Evolutionary conservation across 2,797 vertebrate genomes (phyloP).

Genomic region (Rhadinocentrus ornatus): DNA sequence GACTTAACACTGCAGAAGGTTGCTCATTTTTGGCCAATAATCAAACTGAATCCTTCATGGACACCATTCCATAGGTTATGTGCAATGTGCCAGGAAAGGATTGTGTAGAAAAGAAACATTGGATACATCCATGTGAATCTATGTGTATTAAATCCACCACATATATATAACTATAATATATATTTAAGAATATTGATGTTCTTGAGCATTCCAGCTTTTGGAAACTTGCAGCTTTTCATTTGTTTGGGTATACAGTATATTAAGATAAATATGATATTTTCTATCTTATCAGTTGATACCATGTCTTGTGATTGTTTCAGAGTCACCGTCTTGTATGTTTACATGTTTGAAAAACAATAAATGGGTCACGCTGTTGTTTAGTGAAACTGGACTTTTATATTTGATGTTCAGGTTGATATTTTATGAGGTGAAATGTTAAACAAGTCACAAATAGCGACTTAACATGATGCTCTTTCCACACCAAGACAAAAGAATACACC

Average conservation of each 20-base stretch:
- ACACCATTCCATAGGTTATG: slow-evolving; percentile 56
- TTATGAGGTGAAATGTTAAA: neutral
- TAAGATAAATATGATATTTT: slow-evolving; percentile 71
- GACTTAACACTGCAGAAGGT: slow-evolving; percentile 6
- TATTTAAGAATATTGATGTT: slow-evolving; percentile 82
- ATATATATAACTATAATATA: slow-evolving; percentile 52
- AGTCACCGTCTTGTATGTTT: slow-evolving; percentile 85
- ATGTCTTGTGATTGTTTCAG: slow-evolving; percentile 81
- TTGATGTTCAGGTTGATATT: neutral
- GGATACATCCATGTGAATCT: slow-evolving; percentile 66
- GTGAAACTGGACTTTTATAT: slow-evolving; percentile 11
- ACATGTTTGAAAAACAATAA: slow-evolving; percentile 84
- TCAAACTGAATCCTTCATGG: slow-evolving; percentile 33
- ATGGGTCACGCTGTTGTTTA: slow-evolving; percentile 65
- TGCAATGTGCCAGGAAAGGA: slow-evolving; percentile 78
- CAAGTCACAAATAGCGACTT: too few relatives aligned
- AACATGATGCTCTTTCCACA: too few relatives aligned
- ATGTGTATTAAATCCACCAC: slow-evolving; percentile 71
- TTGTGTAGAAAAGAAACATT: slow-evolving; percentile 41
- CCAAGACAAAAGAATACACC: too few relatives aligned
- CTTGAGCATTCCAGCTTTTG: slow-evolving; percentile 84
- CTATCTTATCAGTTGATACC: slow-evolving; percentile 77
- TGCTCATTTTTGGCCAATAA: slow-evolving; percentile 33
- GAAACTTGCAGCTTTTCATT: slow-evolving; percentile 72
- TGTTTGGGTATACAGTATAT: slow-evolving; percentile 70